phyloP scores from a whole-genome alignment of 2,113 vertebrate species.

The Nothobranchius kuhntae region DNA sequence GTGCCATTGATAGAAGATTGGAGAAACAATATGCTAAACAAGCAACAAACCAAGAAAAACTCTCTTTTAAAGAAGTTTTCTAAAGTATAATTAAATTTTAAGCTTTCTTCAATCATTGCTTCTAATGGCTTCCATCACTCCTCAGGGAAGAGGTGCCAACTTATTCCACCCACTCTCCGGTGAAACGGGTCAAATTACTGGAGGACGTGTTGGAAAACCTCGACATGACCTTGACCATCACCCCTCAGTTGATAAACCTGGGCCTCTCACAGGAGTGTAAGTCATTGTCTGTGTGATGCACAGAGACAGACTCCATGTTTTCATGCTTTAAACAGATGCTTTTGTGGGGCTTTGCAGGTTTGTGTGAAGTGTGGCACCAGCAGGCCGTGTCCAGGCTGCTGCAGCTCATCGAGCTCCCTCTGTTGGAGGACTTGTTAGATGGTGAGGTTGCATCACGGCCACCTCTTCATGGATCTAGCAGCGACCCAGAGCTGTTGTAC shows the following conservation, averaged over 20 bases:
- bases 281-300: constrained; percentile 22
- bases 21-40: no score
- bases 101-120: no score
- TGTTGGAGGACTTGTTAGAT: constrained; percentile 88
- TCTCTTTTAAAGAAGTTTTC: no score
- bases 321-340: not conserved
- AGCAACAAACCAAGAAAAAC: no score
- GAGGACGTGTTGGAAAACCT: constrained; percentile 91
- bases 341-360: constrained; percentile 74
- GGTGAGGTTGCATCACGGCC: constrained; percentile 66
- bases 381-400: constrained; percentile 90
- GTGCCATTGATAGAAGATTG: no score
- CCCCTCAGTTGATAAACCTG: constrained; percentile 80
- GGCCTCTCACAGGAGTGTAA: constrained; percentile 86
- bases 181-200: constrained; percentile 82
- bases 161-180: constrained; percentile 75
- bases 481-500: constrained; percentile 79
- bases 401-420: constrained; percentile 92
- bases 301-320: not conserved
- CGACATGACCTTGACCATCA: constrained; percentile 83
- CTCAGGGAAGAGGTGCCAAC: constrained; percentile 78
- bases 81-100: no score
- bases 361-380: constrained; percentile 93
- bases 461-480: constrained; percentile 74
- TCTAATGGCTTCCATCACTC: constrained; percentile 30